Conservation (phyloP, 2,888 invertebrate species). For the Blastobasis adustella region DNA sequence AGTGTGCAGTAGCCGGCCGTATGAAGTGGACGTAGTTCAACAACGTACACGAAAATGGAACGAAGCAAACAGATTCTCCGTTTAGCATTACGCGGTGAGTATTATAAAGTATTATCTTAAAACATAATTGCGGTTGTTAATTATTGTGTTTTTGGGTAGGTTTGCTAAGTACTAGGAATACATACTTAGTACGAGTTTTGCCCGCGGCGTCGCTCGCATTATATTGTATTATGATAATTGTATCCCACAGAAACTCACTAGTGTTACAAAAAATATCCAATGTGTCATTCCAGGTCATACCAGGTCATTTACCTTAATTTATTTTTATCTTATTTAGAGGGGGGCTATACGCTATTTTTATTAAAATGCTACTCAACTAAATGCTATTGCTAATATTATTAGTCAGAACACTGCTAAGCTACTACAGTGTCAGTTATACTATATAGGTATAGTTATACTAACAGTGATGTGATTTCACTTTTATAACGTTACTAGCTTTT, state of each 20-base stretch:
- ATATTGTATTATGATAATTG: background rate
- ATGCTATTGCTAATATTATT: too few species aligned
- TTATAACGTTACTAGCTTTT: too few species aligned
- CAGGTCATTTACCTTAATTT: background rate
- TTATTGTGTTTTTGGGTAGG: background rate
- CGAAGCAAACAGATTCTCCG: slow-evolving; percentile 2
- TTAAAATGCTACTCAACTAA: too few species aligned
- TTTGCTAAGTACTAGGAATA: background rate
- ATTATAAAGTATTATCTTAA: background rate
- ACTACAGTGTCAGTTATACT: too few species aligned
- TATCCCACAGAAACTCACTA: background rate
- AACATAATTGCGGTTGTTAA: slow-evolving; percentile 1
- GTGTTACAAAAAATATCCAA: background rate
- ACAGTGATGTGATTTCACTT: too few species aligned
- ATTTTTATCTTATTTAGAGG: background rate
- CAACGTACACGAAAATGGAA: slow-evolving; percentile 3
- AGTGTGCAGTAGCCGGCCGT: slow-evolving; percentile 3
- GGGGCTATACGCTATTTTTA: background rate
- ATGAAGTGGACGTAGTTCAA: background rate
- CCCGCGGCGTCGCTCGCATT: background rate
- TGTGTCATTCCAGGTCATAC: background rate
- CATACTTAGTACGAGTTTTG: background rate
- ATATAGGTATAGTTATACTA: too few species aligned
- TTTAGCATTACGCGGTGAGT: slow-evolving; percentile 5
- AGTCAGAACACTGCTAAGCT: too few species aligned